A percentile compares a stretch with the other conserved stretches of the same genome.
Conservation (phyloP, 2,113 vertebrate species). For the Neolamprologus caudopunctatus region DNA sequence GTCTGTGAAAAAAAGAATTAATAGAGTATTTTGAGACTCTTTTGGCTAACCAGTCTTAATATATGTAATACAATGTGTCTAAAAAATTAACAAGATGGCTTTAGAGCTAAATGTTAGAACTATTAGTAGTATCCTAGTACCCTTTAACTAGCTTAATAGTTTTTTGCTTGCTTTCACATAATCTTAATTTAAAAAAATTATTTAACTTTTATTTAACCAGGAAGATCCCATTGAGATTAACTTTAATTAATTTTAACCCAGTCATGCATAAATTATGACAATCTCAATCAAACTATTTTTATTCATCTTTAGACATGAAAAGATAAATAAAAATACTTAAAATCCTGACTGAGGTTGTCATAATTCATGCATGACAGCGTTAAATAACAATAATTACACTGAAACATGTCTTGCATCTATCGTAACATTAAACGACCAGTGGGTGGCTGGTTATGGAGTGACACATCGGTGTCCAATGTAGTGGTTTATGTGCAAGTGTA, state of each 20-base stretch:
- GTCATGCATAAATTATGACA: not conserved
- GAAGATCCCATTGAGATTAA: not conserved
- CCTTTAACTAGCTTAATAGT: not conserved
- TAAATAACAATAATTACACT: not conserved
- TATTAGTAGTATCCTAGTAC: not conserved
- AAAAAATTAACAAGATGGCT: not conserved
- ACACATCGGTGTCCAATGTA: not conserved
- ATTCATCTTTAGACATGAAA: not conserved
- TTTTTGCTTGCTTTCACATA: not conserved
- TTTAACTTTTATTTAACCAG: not conserved
- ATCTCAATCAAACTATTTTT: not conserved
- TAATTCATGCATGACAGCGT: not conserved
- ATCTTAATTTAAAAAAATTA: fast-evolving
- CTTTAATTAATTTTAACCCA: not conserved
- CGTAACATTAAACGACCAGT: not conserved
- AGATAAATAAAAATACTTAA: not conserved
- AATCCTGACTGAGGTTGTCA: not conserved
- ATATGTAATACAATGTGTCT: fast-evolving
- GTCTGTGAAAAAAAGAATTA: not conserved
- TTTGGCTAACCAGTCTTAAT: not conserved
- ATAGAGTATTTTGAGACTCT: not conserved
- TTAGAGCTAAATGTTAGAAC: not conserved
- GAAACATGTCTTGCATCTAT: not conserved
- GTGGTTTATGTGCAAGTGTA: not conserved
- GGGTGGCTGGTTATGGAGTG: not conserved